Evolutionary conservation across 2,113 vertebrate species (phyloP), one percentile per base, ranked within the genome.

Genomic region (Naja naja): DNA sequence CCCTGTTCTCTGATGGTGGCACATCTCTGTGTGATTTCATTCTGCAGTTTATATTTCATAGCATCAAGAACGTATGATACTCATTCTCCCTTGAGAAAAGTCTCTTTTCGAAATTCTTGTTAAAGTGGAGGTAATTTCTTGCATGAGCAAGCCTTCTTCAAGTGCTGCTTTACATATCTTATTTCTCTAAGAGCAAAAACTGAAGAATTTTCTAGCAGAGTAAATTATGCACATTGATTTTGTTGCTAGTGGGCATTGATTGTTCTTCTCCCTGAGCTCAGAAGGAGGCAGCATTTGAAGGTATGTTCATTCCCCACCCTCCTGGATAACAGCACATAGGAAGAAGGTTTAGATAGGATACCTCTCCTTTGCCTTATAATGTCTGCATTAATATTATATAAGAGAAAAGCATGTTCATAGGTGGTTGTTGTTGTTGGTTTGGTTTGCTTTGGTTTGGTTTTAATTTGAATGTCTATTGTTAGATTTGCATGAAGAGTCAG

Each of bases 121-220:
- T 95, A 96, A 97, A 96, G 96, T 94, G 96, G 95, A 98, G 91
- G 94, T 96, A 97, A 97, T 97, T 98, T 98, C 97, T 97, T 98
- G 97, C 98, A 97, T 97, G 97, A 97, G 86, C 94, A 86, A 97
- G 95, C 97, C 97, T 98, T 90, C 1, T 95, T 97, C 22, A 97
- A 97, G 94, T 97, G 92, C 95, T 97, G 93, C 94, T 97, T 97
- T 96, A 96, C 94, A 89, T 94, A 96, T 94, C 94, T 96, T 96
- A 96, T 97, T 97, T 97, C 91, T 86, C 54, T 14, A 85, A 49
- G n/a, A 34, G 14, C 91, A 86, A 88, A 95, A 97, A 97, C 95
- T 56, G 90, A 96, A 96, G 90, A 93, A 94, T 94, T 74, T 96
- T 97, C 94, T 95, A 93, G 93, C 60, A 74, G 94, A 96, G 90